Evolutionary conservation across 2,113 vertebrate species (phyloP).

Genomic region (Globicephala melas): DNA sequence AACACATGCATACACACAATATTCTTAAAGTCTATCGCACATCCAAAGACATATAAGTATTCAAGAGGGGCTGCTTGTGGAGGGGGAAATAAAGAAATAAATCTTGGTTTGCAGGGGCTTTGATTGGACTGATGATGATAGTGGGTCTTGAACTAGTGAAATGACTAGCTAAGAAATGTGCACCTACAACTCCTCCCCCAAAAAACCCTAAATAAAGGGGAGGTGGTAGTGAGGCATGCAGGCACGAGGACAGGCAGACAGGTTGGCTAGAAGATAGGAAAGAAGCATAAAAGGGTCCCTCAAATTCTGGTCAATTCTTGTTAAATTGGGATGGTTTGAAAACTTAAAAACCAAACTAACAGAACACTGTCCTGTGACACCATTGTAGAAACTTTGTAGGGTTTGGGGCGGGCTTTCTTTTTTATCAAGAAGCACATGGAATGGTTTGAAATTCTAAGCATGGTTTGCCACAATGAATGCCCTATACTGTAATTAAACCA

Average conservation of each 20-base stretch:
- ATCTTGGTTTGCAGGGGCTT: neutral
- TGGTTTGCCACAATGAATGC: slow-evolving; percentile 77
- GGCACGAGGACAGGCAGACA: neutral
- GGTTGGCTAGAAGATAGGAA: neutral
- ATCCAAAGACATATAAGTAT: neutral
- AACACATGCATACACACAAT: neutral
- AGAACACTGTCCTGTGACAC: neutral
- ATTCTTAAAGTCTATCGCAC: neutral
- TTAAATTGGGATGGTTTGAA: neutral
- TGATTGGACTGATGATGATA: neutral
- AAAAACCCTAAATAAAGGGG: neutral
- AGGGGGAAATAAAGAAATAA: neutral
- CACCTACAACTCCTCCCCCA: neutral
- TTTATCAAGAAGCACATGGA: slow-evolving; percentile 68
- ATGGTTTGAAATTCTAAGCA: slow-evolving; percentile 74
- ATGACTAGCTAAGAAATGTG: neutral
- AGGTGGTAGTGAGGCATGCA: neutral
- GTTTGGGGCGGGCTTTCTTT: slow-evolving; percentile 43
- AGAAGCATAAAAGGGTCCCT: neutral
- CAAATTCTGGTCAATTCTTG: neutral
- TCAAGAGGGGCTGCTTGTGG: neutral
- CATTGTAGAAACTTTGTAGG: neutral
- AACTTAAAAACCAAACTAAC: slow-evolving; percentile 36
- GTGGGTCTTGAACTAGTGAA: neutral
- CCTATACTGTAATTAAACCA: slow-evolving; percentile 71